phyloP scores from a whole-genome alignment of 2,113 vertebrate species.

The Speoplatyrhinus poulsoni region DNA sequence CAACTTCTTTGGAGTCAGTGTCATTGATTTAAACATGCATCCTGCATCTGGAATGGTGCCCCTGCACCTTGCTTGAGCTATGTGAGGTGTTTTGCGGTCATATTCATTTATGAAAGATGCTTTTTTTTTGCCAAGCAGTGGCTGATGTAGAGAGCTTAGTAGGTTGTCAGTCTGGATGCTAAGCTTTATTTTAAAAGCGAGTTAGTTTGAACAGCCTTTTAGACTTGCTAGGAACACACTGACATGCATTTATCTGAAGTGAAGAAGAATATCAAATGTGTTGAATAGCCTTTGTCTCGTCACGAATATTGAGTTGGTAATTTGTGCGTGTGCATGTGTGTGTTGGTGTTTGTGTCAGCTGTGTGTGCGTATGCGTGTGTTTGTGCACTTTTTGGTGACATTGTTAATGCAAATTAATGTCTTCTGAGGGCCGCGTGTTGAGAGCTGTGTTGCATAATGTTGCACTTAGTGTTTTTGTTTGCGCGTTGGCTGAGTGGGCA shows the following conservation, averaged over 20 bases:
- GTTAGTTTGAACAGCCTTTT: slow-evolving; percentile 65
- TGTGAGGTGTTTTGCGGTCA: slow-evolving; percentile 62
- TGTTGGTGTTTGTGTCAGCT: slow-evolving; percentile 17
- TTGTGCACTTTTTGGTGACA: too few relatives aligned
- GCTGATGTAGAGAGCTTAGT: slow-evolving; percentile 69
- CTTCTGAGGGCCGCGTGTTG: not conserved
- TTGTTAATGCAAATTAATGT: not conserved
- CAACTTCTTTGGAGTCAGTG: slow-evolving; percentile 57
- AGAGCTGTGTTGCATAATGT: not conserved
- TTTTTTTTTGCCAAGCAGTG: slow-evolving; percentile 63
- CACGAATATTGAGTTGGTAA: slow-evolving; percentile 68
- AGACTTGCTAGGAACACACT: slow-evolving; percentile 43
- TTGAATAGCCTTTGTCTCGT: slow-evolving; percentile 68
- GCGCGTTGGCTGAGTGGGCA: slow-evolving; percentile 20
- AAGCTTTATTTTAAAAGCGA: slow-evolving; percentile 73
- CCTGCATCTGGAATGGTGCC: slow-evolving; percentile 48
- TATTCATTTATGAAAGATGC: slow-evolving; percentile 68
- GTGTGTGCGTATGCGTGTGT: slow-evolving; percentile 41
- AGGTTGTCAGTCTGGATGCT: slow-evolving; percentile 70
- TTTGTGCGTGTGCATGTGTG: slow-evolving; percentile 37
- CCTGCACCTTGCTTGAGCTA: slow-evolving; percentile 46
- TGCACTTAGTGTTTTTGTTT: slow-evolving; percentile 37
- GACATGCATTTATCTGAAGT: slow-evolving; percentile 1
- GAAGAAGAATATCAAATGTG: slow-evolving; percentile 69
- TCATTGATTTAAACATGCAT: slow-evolving; percentile 70